These are phyloP conservation scores for Cassiopea xamachana DNA, from an alignment of 30 jellyfish, hydroid and myxozoan genomes.

Conservation along the genomic window DNA sequence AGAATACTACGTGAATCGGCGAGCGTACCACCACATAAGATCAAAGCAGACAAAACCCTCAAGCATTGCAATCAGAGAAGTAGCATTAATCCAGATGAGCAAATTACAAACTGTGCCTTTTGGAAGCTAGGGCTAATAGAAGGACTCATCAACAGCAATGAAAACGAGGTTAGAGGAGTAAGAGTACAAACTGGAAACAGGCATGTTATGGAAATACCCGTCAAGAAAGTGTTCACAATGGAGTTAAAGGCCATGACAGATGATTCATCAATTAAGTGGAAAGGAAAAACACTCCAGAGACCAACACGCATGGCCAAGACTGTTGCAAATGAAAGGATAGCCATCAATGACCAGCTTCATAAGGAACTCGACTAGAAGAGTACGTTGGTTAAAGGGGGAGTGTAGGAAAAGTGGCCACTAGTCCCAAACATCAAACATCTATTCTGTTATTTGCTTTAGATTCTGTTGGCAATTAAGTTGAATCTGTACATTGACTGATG, in stretches of 20 bases:
- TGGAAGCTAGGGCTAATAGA: not conserved
- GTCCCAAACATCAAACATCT: too few relatives aligned
- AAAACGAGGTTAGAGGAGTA: slow-evolving; percentile 9
- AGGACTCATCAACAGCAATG: not conserved
- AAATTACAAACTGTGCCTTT: not conserved
- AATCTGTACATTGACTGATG: too few relatives aligned
- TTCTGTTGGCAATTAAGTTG: too few relatives aligned
- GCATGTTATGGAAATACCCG: not conserved
- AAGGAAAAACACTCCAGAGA: not conserved
- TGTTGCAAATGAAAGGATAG: not conserved
- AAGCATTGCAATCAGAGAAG: not conserved
- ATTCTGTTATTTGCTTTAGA: too few relatives aligned
- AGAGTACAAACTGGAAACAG: not conserved
- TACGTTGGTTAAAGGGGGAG: too few relatives aligned
- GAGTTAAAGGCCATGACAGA: not conserved
- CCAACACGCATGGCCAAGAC: not conserved
- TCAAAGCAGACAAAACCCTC: not conserved
- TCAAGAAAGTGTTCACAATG: not conserved
- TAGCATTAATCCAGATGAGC: not conserved
- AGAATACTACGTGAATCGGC: slow-evolving; percentile 5
- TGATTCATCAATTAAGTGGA: not conserved
- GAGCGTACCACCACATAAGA: not conserved
- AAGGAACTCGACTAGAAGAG: not conserved
- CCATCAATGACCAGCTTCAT: slow-evolving; percentile 3
- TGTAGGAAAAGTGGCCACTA: too few relatives aligned